Evolutionary conservation across 2,113 vertebrate genomes (phyloP).

Genomic region (Pagrus major): DNA sequence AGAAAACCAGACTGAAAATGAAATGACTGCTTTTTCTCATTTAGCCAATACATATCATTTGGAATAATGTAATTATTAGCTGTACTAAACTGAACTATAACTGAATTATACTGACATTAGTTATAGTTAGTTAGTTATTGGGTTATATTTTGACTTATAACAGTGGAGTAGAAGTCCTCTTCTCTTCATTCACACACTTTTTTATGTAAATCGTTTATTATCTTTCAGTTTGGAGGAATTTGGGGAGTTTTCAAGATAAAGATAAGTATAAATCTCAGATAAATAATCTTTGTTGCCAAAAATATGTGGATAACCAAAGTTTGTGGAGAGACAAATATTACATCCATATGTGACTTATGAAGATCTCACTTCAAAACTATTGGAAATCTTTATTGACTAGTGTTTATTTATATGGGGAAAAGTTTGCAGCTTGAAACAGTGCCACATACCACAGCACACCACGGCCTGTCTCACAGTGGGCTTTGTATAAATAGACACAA

Average conservation of each 20-base stretch:
- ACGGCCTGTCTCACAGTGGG: neutral
- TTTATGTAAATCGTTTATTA: neutral
- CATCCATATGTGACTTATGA: neutral
- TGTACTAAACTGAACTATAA: neutral
- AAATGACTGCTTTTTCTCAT: neutral
- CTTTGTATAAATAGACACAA: neutral
- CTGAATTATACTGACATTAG: neutral
- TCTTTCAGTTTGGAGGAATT: neutral
- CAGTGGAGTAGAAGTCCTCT: neutral
- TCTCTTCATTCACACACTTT: neutral
- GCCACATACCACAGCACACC: neutral
- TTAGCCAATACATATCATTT: neutral
- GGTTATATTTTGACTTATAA: neutral
- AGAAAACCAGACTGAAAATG: neutral
- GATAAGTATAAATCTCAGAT: neutral
- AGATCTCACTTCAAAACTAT: neutral
- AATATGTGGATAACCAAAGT: neutral
- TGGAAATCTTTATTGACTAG: neutral
- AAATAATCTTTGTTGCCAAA: neutral
- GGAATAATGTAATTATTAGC: neutral
- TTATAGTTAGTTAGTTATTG: neutral
- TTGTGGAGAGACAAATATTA: neutral
- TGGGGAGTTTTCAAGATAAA: constrained; percentile 5
- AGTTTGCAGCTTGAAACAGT: too few species aligned
- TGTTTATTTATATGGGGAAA: neutral